Evolutionary conservation across 1,140 invertebrate species (phyloP).

Genomic region (Drosophila parabipectinata): DNA sequence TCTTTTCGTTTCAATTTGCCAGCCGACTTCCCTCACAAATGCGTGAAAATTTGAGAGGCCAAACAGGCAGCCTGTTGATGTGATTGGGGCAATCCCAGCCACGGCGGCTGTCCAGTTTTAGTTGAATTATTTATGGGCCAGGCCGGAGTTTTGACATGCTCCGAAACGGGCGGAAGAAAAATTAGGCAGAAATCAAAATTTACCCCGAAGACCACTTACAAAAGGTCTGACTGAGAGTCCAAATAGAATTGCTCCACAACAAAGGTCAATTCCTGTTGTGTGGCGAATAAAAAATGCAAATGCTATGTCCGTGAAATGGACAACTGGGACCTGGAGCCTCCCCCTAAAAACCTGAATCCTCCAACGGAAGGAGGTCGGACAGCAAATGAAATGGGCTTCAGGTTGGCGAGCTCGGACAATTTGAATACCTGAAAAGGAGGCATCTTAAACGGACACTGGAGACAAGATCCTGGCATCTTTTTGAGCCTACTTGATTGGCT

Average conservation of each 20-base stretch:
- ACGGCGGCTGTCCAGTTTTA: constrained; percentile 18
- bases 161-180: constrained; percentile 55
- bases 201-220: constrained; percentile 74
- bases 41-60: constrained; percentile 65
- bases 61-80: constrained; percentile 23
- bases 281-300: constrained; percentile 72
- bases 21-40: constrained; percentile 40
- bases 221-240: constrained; percentile 21
- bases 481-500: constrained; percentile 47
- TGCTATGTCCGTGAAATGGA: constrained; percentile 66
- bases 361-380: constrained; percentile 16
- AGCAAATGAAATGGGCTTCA: constrained; percentile 60
- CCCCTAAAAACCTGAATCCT: constrained; percentile 7
- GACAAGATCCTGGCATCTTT: constrained; percentile 17
- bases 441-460: constrained; percentile 60
- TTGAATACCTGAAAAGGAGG: constrained; percentile 55
- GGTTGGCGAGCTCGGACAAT: constrained; percentile 58
- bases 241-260: constrained; percentile 19
- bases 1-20: constrained; percentile 77
- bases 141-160: constrained; percentile 60
- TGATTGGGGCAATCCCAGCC: constrained; percentile 48
- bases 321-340: constrained; percentile 54
- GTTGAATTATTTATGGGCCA: constrained; percentile 61
- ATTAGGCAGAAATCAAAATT: constrained; percentile 77
- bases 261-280: constrained; percentile 54